Percentiles rank a stretch among this genome's conserved stretches.
phyloP scores from a whole-genome alignment of 2,113 vertebrate species.

The Henicopernis longicauda region DNA sequence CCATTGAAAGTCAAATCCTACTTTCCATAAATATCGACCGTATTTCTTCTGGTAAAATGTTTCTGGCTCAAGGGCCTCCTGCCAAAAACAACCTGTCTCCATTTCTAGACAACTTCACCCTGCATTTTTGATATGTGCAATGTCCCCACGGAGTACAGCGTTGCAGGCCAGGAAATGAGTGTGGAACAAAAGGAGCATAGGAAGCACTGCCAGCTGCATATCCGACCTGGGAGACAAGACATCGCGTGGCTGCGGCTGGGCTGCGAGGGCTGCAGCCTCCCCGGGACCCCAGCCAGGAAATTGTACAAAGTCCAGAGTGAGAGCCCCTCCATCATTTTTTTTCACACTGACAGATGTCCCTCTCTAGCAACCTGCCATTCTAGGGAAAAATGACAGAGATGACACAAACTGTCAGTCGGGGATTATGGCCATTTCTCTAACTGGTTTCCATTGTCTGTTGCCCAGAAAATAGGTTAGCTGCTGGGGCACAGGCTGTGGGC shows the following conservation, averaged over 20 bases:
- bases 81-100: constrained; percentile 65
- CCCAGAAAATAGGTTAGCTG: not conserved
- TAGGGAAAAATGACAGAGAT: not conserved
- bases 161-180: constrained; percentile 47
- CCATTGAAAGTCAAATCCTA: constrained; percentile 52
- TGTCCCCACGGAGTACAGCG: not conserved
- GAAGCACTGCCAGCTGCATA: not conserved
- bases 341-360: not conserved
- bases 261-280: not conserved
- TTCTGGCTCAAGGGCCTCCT: constrained; percentile 47
- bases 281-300: constrained; percentile 2
- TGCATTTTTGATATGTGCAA: constrained; percentile 34
- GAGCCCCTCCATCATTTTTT: not conserved
- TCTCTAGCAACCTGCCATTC: not conserved
- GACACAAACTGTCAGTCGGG: not conserved
- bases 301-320: not conserved
- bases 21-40: constrained; percentile 52
- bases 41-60: constrained; percentile 60
- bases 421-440: not conserved
- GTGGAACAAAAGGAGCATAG: constrained; percentile 21
- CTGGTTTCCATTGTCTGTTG: not conserved
- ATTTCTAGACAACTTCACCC: constrained; percentile 59
- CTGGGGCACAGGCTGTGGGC: not conserved
- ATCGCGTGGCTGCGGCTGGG: fast-evolving
- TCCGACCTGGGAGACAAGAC: constrained; percentile 10